Base-by-base conservation (phyloP, 1,140 invertebrate species). In the Ylistrum balloti region DNA sequence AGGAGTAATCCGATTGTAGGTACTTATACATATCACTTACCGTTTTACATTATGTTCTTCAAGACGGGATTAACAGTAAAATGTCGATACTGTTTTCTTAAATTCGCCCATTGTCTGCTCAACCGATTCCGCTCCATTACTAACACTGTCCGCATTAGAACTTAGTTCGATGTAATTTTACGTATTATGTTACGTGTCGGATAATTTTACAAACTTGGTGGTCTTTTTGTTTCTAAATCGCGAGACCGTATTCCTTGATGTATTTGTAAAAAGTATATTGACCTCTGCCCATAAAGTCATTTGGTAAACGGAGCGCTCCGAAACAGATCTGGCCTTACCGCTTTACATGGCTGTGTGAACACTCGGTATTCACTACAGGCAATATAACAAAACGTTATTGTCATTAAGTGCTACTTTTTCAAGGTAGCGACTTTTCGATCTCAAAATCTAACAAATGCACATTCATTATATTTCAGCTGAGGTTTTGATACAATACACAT, bases 1-100 rank as follows among this genome's bases (percentile, higher is more conserved):
- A n/a, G 56, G 56, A 17, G 56, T 74, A 74, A 74, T 74, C 56
- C 56, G 56, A 74, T 74, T 74, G 56, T 74, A 74, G 5, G 56
- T 74, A 74, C 56, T 74, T 74, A 74, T 74, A 74, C 56, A n/a
- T 74, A 74, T 74, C 56, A 74, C 56, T 74, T 74, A 74, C 56
- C 56, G n/a, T 74, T 74, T 22, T 74, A 28, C 56, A 74, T 74
- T 28, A n/a, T 74, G 17, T 74, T 74, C 56, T 74, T 5, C 22
- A 28, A 28, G n/a, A 11, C 56, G 56, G 56, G 56, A 74, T 74
- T 74, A 74, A 74, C 56, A 74, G 56, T 74, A 74, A 74, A 38
- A 74, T 74, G 56, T 74, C 56, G 22, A 11, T n/a, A 74, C 56
- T 74, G 56, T 74, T 74, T 74, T 74, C 56, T 74, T 74, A 74